Conservation (phyloP, 1,140 invertebrate species). For the Globodera rostochiensis region DNA sequence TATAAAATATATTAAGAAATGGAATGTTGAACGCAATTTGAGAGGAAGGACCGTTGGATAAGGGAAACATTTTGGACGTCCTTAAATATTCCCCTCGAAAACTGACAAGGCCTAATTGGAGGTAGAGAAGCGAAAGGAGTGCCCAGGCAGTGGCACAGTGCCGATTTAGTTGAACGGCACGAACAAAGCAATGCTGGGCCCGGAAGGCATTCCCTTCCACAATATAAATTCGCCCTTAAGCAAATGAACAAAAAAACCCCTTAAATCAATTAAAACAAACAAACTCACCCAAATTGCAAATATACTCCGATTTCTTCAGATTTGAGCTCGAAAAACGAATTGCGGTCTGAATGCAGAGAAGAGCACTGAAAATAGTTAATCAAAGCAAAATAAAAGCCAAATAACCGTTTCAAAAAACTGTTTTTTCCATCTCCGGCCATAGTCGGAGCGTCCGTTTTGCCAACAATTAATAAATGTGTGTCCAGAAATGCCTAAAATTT, state of each 20-base stretch:
- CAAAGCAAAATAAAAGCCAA: not conserved
- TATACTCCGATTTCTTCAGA: slow-evolving; percentile 41
- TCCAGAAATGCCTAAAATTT: slow-evolving; percentile 36
- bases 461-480: slow-evolving; percentile 41
- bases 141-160: slow-evolving; percentile 46
- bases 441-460: not conserved
- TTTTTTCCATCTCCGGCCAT: not conserved
- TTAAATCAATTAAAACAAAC: not conserved
- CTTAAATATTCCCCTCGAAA: not conserved
- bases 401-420: slow-evolving; percentile 18
- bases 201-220: slow-evolving; percentile 18
- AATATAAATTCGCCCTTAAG: slow-evolving; percentile 25
- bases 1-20: not conserved
- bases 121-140: slow-evolving; percentile 37
- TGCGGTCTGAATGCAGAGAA: slow-evolving; percentile 29
- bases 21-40: not conserved
- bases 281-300: slow-evolving; percentile 38
- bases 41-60: no score
- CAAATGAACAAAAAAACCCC: not conserved
- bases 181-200: slow-evolving; percentile 50
- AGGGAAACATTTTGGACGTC: no score
- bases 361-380: slow-evolving; percentile 35
- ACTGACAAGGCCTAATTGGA: slow-evolving; percentile 40
- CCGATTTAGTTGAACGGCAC: slow-evolving; percentile 48
- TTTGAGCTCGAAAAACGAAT: slow-evolving; percentile 33